Percentiles rank a stretch among this genome's conserved stretches.
Evolutionary conservation across 2,888 invertebrate species (phyloP).

Genomic region (Nezara viridula): DNA sequence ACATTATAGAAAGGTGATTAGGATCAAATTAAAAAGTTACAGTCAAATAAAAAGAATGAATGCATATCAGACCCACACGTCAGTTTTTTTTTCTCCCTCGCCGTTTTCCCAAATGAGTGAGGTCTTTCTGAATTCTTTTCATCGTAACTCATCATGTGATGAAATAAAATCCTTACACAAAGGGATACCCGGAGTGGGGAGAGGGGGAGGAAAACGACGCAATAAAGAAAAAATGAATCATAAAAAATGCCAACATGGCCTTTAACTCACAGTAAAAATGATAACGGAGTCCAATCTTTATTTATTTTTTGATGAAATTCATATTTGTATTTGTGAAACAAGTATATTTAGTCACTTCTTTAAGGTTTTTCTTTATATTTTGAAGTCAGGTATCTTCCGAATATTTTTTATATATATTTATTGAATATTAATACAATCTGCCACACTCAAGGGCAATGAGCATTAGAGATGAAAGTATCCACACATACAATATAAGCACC

Average conservation of each 20-base stretch:
- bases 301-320: background rate
- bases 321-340: no score
- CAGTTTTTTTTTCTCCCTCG: background rate
- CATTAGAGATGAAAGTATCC: no score
- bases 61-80: background rate
- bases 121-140: background rate
- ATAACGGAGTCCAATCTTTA: background rate
- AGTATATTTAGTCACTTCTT: no score
- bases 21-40: background rate
- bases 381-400: no score
- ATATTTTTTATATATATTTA: no score
- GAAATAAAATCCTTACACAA: constrained; percentile 7
- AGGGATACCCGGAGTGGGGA: background rate
- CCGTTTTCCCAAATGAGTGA: background rate
- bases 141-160: background rate
- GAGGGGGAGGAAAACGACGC: background rate
- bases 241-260: background rate
- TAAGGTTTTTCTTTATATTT: no score
- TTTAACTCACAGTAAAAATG: background rate
- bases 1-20: no score
- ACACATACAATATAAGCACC: no score
- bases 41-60: background rate
- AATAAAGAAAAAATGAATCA: background rate
- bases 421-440: no score
- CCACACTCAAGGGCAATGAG: no score